Evolutionary conservation across 2,888 invertebrate species (phyloP).

Genomic region (Criorhina ranunculi): DNA sequence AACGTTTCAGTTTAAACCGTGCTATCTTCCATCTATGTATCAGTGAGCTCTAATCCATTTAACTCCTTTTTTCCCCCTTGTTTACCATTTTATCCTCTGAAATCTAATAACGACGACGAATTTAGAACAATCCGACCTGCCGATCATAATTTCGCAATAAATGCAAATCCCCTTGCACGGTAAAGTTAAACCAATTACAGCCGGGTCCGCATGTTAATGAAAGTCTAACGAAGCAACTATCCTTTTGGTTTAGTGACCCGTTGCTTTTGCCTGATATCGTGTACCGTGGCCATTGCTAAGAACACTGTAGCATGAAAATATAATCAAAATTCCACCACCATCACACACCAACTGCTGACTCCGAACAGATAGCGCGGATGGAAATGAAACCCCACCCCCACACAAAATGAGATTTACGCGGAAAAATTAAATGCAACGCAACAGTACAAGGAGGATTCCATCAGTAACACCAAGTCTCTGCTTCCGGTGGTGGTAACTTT

Average conservation of each 20-base stretch:
- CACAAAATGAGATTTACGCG: slow-evolving; percentile 41
- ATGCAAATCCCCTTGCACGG: slow-evolving; percentile 50
- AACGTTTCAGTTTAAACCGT: too few relatives aligned
- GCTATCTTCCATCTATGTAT: neutral
- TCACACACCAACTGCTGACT: neutral
- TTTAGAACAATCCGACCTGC: slow-evolving; percentile 14
- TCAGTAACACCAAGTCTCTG: neutral
- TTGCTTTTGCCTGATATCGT: neutral
- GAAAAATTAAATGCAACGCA: slow-evolving; percentile 46
- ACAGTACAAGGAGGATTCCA: slow-evolving; percentile 1
- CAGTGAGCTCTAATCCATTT: neutral
- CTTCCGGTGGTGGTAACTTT: neutral
- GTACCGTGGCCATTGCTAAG: neutral
- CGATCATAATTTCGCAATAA: slow-evolving; percentile 50
- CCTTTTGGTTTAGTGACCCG: neutral
- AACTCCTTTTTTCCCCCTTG: neutral
- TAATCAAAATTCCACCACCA: slow-evolving; percentile 39
- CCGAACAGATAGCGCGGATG: neutral
- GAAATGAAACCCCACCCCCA: slow-evolving; percentile 16
- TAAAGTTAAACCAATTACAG: slow-evolving; percentile 58
- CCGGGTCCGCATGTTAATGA: slow-evolving; percentile 5
- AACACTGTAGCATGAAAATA: slow-evolving; percentile 36
- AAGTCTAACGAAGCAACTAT: slow-evolving; percentile 14
- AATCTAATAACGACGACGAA: slow-evolving; percentile 48
- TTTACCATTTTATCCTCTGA: slow-evolving; percentile 8